phyloP scores from a whole-genome alignment of 2,113 vertebrate genomes.

The Poecile atricapillus region DNA sequence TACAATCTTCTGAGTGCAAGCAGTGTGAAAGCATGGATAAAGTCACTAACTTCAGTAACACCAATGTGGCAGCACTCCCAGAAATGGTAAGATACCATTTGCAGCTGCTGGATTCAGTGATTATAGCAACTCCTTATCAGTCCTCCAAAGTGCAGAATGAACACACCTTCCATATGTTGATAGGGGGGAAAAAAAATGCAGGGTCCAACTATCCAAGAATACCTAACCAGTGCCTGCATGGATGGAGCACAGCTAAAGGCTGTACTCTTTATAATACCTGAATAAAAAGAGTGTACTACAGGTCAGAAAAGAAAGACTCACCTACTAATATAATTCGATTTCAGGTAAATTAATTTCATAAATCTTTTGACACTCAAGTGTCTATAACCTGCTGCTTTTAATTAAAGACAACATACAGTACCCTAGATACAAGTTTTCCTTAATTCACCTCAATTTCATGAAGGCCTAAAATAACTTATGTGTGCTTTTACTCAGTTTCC shows the following conservation, averaged over 20 bases:
- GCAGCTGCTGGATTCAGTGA: background rate
- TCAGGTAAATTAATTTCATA: background rate
- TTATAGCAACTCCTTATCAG: background rate
- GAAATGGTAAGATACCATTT: background rate
- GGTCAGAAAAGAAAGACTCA: fast-evolving
- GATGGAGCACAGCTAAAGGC: background rate
- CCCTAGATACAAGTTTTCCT: background rate
- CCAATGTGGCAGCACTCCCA: fast-evolving
- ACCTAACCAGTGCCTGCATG: background rate
- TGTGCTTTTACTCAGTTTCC: background rate
- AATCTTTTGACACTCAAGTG: background rate
- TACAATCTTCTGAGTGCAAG: background rate
- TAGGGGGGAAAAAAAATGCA: fast-evolving
- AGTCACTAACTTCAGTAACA: background rate
- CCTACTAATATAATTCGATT: fast-evolving
- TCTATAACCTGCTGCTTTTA: background rate
- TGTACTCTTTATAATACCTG: fast-evolving
- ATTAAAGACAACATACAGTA: background rate
- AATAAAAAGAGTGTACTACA: background rate
- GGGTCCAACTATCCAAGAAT: background rate
- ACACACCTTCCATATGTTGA: fast-evolving
- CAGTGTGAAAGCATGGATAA: background rate
- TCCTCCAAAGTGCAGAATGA: background rate
- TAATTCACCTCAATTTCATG: background rate
- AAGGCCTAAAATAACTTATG: background rate